These are phyloP conservation scores for Passer montanus DNA, from an alignment of 2,113 vertebrate species.

Conservation along the genomic window DNA sequence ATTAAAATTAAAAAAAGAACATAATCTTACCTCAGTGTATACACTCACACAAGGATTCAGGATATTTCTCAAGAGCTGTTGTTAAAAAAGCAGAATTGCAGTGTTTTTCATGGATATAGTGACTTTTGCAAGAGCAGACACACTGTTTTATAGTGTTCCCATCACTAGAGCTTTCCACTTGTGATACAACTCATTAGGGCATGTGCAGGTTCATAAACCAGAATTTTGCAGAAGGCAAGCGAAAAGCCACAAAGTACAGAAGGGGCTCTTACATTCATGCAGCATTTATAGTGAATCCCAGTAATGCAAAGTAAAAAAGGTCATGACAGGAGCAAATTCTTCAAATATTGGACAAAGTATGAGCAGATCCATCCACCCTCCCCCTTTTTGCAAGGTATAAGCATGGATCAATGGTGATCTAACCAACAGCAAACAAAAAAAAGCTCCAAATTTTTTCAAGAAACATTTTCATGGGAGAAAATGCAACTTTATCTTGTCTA, in stretches of 20 bases:
- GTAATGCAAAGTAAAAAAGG: neutral
- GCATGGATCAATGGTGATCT: accelerated
- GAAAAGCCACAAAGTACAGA: neutral
- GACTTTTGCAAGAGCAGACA: neutral
- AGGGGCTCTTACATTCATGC: neutral
- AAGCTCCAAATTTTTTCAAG: neutral
- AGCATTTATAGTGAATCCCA: neutral
- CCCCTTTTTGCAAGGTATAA: neutral
- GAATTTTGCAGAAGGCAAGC: neutral
- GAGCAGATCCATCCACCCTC: neutral
- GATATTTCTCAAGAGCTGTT: neutral
- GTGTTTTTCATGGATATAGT: neutral
- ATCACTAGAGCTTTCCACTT: neutral
- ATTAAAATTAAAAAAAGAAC: neutral
- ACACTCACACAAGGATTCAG: neutral
- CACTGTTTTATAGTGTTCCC: neutral
- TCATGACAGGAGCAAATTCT: neutral
- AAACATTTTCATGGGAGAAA: neutral
- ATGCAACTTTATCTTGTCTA: neutral
- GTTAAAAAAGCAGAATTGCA: neutral
- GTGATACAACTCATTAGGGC: neutral
- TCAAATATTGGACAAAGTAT: neutral
- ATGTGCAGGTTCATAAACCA: neutral
- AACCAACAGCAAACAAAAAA: neutral
- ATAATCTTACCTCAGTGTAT: neutral